Base-by-base conservation (phyloP, 2,113 vertebrate genomes). In the Alaudala cheleensis region DNA sequence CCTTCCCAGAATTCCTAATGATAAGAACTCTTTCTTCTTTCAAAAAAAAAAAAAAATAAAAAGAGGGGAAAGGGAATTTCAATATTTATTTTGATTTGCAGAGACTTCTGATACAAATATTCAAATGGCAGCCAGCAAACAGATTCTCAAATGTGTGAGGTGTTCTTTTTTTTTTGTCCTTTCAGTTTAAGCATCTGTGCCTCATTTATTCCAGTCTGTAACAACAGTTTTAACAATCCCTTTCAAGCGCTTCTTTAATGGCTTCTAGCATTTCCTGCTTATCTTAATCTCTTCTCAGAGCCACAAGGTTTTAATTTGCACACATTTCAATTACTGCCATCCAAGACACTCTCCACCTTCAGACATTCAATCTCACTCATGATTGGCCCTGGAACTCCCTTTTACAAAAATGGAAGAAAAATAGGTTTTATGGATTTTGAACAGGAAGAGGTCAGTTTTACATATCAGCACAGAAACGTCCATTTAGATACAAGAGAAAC, bases 1-100 rank as follows among this genome's bases (percentile, higher is more conserved):
- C 22, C 53, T 72, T 91, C 49, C 53, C 76, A 76, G 47, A 79
- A 62, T 53, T 61, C 58, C 6, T 81, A 49, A 66, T 53, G 14
- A 72, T 85, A 90, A 82, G 15, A 79, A 77, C 33, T n/a, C 45
- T 37, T 61, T 65, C 39, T 49, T 80, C 42, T 92, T 93, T 64
- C 50, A 24, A 6, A 49, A 49, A 49, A 12, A 25, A 14, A 5
- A 44, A 44, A 39, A 37, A 14, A 19, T 28, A 45, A 24, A 11
- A 26, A 2, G 3, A 54, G 16, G 31, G 60, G 22, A 54, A 88
- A 85, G 37, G 37, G 37, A 37, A 37, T 37, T 85, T 72, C 86
- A 86, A 87, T 90, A 96, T 89, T 92, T 86, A 51, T 90, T 88
- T 92, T 86, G 89, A 92, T 84, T 92, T 90, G 37, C 54, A 71